These are phyloP conservation scores for Bos javanicus DNA, from an alignment of 2,113 vertebrate genomes.

Conservation along the genomic window DNA sequence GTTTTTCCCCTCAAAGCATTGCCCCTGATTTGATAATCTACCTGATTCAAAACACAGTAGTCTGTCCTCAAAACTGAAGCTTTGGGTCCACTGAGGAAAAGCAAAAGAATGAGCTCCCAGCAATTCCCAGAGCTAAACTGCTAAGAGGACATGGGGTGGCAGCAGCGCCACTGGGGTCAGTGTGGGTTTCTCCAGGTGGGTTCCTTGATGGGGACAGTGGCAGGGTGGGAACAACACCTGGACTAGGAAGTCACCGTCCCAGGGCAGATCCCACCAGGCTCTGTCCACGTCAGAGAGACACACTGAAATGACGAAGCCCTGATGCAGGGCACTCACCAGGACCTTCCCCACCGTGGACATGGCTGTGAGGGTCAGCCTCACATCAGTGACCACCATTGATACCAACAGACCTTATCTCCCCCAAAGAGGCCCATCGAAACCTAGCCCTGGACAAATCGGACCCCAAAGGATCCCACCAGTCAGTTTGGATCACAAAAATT, in stretches of 20 bases:
- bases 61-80: background rate
- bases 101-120: background rate
- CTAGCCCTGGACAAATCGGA: background rate
- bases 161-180: accelerated
- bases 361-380: background rate
- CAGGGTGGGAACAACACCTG: background rate
- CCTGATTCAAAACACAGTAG: background rate
- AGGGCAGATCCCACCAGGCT: background rate
- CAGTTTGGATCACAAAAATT: background rate
- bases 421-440: background rate
- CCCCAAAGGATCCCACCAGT: background rate
- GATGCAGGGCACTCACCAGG: background rate
- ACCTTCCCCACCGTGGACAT: background rate
- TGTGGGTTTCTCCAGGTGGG: background rate
- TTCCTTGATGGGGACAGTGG: background rate
- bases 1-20: background rate
- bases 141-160: background rate
- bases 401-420: background rate
- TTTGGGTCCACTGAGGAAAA: background rate
- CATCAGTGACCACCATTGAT: background rate
- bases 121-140: background rate
- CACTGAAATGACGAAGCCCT: background rate
- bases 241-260: background rate
- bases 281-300: background rate
- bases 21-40: background rate